Percentiles rank a stretch among this genome's conserved stretches.
Conservation (phyloP, 2,797 vertebrate genomes). For the Gadopsis marmoratus region DNA sequence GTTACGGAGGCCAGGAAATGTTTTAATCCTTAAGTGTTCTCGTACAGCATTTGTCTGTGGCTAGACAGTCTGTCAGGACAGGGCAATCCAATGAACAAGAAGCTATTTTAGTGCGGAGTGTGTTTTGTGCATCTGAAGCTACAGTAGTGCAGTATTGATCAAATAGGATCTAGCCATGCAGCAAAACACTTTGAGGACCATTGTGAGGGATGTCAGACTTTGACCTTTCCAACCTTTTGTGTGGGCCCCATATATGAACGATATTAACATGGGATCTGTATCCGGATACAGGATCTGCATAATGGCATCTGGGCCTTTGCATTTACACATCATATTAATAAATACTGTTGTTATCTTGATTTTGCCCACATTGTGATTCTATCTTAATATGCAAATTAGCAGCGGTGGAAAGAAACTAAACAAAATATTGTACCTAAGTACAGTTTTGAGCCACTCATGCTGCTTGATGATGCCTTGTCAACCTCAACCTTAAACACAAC, state of each 20-base stretch:
- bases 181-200: not conserved
- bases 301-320: not conserved
- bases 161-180: not conserved
- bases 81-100: constrained; percentile 59
- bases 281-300: not conserved
- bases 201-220: not conserved
- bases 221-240: not conserved
- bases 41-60: constrained; percentile 15
- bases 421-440: too few species aligned
- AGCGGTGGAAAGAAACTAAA: not conserved
- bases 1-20: constrained; percentile 9
- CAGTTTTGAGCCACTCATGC: not conserved
- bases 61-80: constrained; percentile 56
- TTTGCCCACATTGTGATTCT: not conserved
- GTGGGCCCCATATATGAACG: not conserved
- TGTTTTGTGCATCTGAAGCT: constrained; percentile 12
- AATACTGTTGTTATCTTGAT: not conserved
- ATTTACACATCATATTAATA: not conserved
- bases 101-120: constrained; percentile 32
- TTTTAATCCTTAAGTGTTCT: constrained; percentile 12
- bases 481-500: not conserved
- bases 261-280: not conserved
- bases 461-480: not conserved
- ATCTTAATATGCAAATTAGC: not conserved
- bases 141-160: not conserved